Conservation (phyloP, 1,140 invertebrate genomes). For the Anoplophora glabripennis region DNA sequence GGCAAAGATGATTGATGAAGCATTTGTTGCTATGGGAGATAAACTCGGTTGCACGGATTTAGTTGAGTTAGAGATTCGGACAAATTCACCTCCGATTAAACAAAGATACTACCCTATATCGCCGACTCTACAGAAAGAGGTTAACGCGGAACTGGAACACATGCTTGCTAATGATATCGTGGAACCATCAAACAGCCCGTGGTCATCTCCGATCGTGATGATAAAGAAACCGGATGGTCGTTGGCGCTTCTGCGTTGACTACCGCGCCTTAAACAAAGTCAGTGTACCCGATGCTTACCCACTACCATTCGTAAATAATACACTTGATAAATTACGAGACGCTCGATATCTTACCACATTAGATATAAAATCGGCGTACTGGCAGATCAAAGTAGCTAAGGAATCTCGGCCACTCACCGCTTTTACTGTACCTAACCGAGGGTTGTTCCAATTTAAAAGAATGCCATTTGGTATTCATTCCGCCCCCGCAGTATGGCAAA, state of each 20-base stretch:
- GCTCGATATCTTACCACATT: constrained; percentile 36
- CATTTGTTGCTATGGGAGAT: neutral
- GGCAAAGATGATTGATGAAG: neutral
- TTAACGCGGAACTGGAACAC: constrained; percentile 8
- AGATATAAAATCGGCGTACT: constrained; percentile 42
- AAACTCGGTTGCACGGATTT: constrained; percentile 6
- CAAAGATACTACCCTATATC: constrained; percentile 13
- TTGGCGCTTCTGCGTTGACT: constrained; percentile 41
- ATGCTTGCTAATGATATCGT: constrained; percentile 38
- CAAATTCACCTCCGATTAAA: constrained; percentile 3
- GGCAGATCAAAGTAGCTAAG: constrained; percentile 47
- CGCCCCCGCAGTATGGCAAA: constrained; percentile 45
- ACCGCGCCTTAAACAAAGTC: constrained; percentile 6
- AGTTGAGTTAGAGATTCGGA: constrained; percentile 1
- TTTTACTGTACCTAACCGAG: constrained; percentile 36
- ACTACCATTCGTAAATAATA: constrained; percentile 17
- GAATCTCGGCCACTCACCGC: constrained; percentile 20
- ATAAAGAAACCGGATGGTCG: constrained; percentile 49
- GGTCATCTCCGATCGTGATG: constrained; percentile 50
- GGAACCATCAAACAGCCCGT: constrained; percentile 31
- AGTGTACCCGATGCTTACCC: constrained; percentile 13
- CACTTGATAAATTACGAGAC: constrained; percentile 35
- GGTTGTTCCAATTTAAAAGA: constrained; percentile 38
- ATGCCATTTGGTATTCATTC: constrained; percentile 41
- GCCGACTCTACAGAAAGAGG: constrained; percentile 8